phyloP scores from a whole-genome alignment of 1,140 invertebrate genomes.

The Aphidius ervi region DNA sequence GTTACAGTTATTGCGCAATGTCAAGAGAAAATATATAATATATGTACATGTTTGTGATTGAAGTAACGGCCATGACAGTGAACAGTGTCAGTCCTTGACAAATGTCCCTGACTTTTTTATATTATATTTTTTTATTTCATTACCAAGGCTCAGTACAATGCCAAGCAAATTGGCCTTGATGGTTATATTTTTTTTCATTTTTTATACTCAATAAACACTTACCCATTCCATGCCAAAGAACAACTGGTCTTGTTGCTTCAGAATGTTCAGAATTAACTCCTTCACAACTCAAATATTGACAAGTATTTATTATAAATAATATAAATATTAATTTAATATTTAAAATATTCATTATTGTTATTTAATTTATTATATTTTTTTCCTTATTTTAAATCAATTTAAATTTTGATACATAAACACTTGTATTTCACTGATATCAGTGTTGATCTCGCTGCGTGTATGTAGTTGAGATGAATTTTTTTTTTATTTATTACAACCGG shows the following conservation, averaged over 20 bases:
- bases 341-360: conserved; percentile 16
- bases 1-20: too few relatives aligned
- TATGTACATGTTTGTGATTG: not conserved
- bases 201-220: conserved; percentile 34
- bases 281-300: conserved; percentile 16
- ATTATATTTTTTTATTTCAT: not conserved
- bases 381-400: too few relatives aligned
- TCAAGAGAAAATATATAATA: too few relatives aligned
- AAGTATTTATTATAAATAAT: conserved; percentile 29
- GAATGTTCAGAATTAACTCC: conserved; percentile 5
- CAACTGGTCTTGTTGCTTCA: conserved; percentile 56
- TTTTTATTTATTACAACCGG: not conserved
- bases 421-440: too few relatives aligned
- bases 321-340: conserved; percentile 22
- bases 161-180: conserved; percentile 11
- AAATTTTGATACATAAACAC: too few relatives aligned
- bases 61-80: conserved; percentile 4
- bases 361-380: not conserved
- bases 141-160: not conserved
- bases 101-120: not conserved
- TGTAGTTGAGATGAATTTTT: too few relatives aligned
- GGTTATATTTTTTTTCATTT: conserved; percentile 15
- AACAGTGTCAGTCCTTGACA: not conserved
- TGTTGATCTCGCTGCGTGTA: too few relatives aligned
- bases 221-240: conserved; percentile 82